Evolutionary conservation across 2,113 vertebrate species (phyloP), one percentile per base, ranked within the genome.

Genomic region (Rhegmatorhina hoffmannsi): DNA sequence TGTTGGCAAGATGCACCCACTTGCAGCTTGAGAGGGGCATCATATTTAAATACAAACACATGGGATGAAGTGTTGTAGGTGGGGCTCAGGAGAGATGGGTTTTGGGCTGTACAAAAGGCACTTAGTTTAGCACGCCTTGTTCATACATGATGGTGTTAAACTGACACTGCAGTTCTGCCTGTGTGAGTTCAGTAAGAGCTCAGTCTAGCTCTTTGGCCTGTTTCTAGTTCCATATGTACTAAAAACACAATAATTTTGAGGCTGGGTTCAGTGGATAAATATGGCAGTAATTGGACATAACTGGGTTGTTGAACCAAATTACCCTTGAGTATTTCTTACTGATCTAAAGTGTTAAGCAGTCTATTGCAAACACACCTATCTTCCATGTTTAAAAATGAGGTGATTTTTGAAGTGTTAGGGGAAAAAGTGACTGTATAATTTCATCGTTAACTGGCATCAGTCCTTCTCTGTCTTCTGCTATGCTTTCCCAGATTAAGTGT

Each of bases 61-160:
- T 2, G 13, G 31, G 62, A 25, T 49, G 36, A 11, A 53, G 25
- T 9, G 40, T 53, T 28, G 52, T 29, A 46, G 43, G 7, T 10
- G 6, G 40, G 33, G 58, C 25, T 47, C 6, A 0, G n/a, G 58
- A 29, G 58, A 21, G 62, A 9, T n/a, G 60, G 5, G 49, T 19
- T 78, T 29, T 44, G 33, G 44, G 29, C 28, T 3, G 33, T 50
- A 24, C 25, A 10, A 28, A 28, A 20, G 6, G n/a, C 7, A 0
- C 26, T 64, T 55, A 10, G 36, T 26, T 90, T 11, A 33, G 43
- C 28, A 21, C 7, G 17, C 7, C 34, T 77, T 0, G 2, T 24
- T 84, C 24, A 0, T 0, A 2, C 4, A 0, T 0, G 0, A 31
- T 2, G 2, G 13, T 21, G 6, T 50, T 56, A 8, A 63, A 20